Conservation (phyloP, 1,140 invertebrate species). For the Phortica variegata region DNA sequence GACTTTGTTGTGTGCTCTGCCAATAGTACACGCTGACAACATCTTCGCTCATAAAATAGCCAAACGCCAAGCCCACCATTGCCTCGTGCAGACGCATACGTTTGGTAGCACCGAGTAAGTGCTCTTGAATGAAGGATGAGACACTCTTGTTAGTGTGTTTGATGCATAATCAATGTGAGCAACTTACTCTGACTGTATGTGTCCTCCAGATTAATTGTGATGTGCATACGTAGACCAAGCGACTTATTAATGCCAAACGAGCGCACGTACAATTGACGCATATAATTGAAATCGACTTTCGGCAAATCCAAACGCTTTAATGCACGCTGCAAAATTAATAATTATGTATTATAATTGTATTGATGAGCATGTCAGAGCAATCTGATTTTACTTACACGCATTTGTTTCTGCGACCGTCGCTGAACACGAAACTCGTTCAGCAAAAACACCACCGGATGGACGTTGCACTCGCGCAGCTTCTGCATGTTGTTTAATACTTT, state of each 20-base stretch:
- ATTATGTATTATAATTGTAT: too few relatives aligned
- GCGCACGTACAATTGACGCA: constrained; percentile 23
- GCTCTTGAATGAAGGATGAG: constrained; percentile 12
- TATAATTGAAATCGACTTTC: constrained; percentile 1
- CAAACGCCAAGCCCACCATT: constrained; percentile 39
- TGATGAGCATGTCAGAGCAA: too few relatives aligned
- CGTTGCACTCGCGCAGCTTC: constrained; percentile 24
- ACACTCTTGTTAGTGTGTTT: too few relatives aligned
- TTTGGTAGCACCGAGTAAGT: constrained; percentile 24
- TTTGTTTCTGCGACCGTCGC: constrained; percentile 12
- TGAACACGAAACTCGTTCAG: neutral
- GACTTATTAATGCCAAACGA: constrained; percentile 40
- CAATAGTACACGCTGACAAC: constrained; percentile 33
- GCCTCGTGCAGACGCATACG: constrained; percentile 36
- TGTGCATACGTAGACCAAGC: constrained; percentile 32
- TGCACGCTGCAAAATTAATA: too few relatives aligned
- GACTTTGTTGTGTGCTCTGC: constrained; percentile 20
- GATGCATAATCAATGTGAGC: too few relatives aligned
- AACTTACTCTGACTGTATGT: neutral
- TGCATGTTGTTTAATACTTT: constrained; percentile 8
- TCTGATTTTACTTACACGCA: constrained; percentile 11
- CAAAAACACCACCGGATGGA: constrained; percentile 31
- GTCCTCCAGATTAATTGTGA: constrained; percentile 41
- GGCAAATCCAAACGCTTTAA: too few relatives aligned
- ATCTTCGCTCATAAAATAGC: constrained; percentile 35